These are phyloP conservation scores for Spea multiplicata DNA, from an alignment of 2,113 vertebrate species.

Conservation along the genomic window DNA sequence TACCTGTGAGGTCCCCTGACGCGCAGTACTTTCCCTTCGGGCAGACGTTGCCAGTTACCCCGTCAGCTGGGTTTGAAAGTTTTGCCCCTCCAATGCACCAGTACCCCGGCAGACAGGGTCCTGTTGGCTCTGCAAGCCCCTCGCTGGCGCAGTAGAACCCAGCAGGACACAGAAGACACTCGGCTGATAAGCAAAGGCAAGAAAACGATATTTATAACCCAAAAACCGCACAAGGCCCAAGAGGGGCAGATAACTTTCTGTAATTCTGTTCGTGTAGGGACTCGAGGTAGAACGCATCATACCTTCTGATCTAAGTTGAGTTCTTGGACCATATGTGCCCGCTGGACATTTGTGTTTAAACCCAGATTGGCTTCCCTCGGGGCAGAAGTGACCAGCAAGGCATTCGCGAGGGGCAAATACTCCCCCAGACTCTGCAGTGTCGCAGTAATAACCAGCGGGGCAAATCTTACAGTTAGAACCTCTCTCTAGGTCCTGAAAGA, in stretches of 20 bases:
- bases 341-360: conserved; percentile 64
- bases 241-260: background rate
- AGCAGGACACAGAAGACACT: conserved; percentile 67
- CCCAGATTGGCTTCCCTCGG: conserved; percentile 59
- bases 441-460: conserved; percentile 68
- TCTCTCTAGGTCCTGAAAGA: conserved; percentile 68
- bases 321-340: conserved; percentile 66
- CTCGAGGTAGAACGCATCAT: background rate
- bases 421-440: conserved; percentile 51
- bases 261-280: background rate
- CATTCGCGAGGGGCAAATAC: conserved; percentile 64
- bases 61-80: conserved; percentile 69
- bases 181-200: conserved; percentile 53
- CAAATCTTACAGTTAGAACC: conserved; percentile 68
- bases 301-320: conserved; percentile 66
- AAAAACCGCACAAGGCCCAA: too few relatives aligned
- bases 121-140: conserved; percentile 69
- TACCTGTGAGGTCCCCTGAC: conserved; percentile 36
- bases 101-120: conserved; percentile 66
- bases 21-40: conserved; percentile 69
- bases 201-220: too few relatives aligned
- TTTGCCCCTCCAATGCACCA: conserved; percentile 65
- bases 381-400: conserved; percentile 73
- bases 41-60: conserved; percentile 68
- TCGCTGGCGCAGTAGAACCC: conserved; percentile 71